phyloP scores from a whole-genome alignment of 2,888 invertebrate genomes.

The Drosophila tanythrix region DNA sequence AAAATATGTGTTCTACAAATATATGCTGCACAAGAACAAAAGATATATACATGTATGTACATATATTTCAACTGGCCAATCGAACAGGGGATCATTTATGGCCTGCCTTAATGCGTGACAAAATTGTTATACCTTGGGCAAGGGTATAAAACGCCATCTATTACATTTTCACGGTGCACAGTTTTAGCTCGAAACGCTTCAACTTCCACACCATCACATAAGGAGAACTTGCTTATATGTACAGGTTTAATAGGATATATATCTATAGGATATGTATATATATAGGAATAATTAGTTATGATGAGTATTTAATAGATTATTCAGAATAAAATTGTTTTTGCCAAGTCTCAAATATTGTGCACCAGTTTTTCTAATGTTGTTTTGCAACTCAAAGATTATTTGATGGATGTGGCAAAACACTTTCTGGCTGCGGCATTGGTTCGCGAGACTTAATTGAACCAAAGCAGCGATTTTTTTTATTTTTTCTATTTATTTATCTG shows the following conservation, averaged over 20 bases:
- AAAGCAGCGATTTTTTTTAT: neutral
- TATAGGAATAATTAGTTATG: neutral
- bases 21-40: neutral
- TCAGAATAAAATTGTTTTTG: neutral
- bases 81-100: neutral
- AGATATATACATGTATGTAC: neutral
- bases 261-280: neutral
- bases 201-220: neutral
- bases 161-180: slow-evolving; percentile 38
- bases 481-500: slow-evolving; percentile 20
- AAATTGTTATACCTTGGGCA: neutral
- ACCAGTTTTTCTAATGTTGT: neutral
- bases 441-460: neutral
- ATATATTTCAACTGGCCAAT: neutral
- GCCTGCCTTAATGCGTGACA: neutral
- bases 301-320: neutral
- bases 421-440: neutral
- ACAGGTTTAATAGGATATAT: neutral
- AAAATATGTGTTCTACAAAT: neutral
- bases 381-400: no score
- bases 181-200: slow-evolving; percentile 3
- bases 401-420: neutral
- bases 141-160: slow-evolving; percentile 8
- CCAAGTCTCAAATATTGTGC: neutral
- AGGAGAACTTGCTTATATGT: no score